Percentiles rank a stretch among this genome's conserved stretches.
These are phyloP conservation scores for Lampris megalopsis DNA, from an alignment of 2,113 vertebrate species.

Conservation along the genomic window DNA sequence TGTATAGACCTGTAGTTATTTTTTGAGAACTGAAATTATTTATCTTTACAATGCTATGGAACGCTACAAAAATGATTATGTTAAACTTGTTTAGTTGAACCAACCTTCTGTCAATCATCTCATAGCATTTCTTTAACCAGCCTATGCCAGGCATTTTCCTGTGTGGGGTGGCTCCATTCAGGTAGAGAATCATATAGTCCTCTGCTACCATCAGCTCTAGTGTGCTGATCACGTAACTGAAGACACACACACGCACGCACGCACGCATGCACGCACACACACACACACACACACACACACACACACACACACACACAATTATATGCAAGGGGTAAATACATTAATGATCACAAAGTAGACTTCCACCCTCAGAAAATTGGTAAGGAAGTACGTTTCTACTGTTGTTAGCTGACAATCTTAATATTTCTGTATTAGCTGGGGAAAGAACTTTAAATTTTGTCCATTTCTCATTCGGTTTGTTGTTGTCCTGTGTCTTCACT, in stretches of 20 bases:
- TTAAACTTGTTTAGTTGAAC: not conserved
- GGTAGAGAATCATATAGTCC: conserved; percentile 98
- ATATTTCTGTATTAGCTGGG: no score
- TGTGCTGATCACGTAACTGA: conserved; percentile 97
- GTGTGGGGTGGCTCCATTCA: conserved; percentile 97
- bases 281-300: conserved; percentile 2
- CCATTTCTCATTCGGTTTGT: no score
- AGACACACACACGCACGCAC: conserved; percentile 12
- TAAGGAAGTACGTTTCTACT: no score
- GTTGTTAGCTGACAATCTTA: no score
- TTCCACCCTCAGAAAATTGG: no score
- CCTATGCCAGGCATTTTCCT: conserved; percentile 95
- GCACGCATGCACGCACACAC: not conserved
- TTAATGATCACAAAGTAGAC: no score
- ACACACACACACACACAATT: not conserved
- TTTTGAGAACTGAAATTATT: no score
- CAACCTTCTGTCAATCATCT: conserved; percentile 98
- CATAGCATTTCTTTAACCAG: conserved; percentile 98
- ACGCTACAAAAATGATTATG: not conserved
- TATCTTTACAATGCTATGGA: no score
- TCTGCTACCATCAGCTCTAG: conserved; percentile 98
- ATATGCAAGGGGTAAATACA: not conserved
- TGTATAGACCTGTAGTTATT: no score
- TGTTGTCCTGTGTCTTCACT: no score
- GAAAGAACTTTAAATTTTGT: no score